A percentile compares a stretch with the other conserved stretches of the same genome.
These are phyloP conservation scores for Catamblyrhynchus diadema DNA, from an alignment of 2,797 vertebrate genomes.

Conservation along the genomic window DNA sequence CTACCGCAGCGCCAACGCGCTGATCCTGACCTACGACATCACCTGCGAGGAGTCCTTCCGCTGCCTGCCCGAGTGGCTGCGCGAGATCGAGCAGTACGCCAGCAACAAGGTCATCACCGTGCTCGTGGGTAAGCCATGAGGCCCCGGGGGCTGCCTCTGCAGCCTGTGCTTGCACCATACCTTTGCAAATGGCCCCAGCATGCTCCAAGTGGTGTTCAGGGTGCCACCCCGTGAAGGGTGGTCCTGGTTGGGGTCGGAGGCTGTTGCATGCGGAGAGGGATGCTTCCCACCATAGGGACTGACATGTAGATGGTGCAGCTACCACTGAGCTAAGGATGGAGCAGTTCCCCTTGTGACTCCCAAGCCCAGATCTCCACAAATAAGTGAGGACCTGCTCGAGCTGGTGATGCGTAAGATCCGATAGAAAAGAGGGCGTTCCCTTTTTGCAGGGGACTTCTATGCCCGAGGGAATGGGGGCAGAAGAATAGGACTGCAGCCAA, in stretches of 20 bases:
- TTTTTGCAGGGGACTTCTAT: too few species aligned
- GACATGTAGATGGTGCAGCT: background rate
- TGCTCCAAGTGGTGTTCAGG: background rate
- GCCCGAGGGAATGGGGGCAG: too few species aligned
- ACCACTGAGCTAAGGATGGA: background rate
- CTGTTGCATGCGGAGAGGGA: background rate
- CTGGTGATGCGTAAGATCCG: background rate
- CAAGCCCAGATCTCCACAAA: background rate
- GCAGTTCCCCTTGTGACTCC: background rate
- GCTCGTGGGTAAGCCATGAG: slow-evolving; percentile 89
- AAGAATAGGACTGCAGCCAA: too few species aligned
- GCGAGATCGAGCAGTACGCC: slow-evolving; percentile 98
- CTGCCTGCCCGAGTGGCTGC: slow-evolving; percentile 98
- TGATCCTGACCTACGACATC: slow-evolving; percentile 98
- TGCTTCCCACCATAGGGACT: background rate
- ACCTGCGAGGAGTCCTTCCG: slow-evolving; percentile 99
- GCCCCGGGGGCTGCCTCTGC: fast-evolving
- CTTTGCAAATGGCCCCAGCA: background rate
- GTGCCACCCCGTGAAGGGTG: background rate
- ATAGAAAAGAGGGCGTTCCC: too few species aligned
- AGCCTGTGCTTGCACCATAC: fast-evolving
- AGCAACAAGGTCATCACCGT: slow-evolving; percentile 98
- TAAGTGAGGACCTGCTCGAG: background rate
- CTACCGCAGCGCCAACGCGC: slow-evolving; percentile 96
- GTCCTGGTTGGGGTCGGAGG: background rate